These are phyloP conservation scores for Opisthocomus hoazin DNA, from an alignment of 2,113 vertebrate genomes.

Conservation along the genomic window DNA sequence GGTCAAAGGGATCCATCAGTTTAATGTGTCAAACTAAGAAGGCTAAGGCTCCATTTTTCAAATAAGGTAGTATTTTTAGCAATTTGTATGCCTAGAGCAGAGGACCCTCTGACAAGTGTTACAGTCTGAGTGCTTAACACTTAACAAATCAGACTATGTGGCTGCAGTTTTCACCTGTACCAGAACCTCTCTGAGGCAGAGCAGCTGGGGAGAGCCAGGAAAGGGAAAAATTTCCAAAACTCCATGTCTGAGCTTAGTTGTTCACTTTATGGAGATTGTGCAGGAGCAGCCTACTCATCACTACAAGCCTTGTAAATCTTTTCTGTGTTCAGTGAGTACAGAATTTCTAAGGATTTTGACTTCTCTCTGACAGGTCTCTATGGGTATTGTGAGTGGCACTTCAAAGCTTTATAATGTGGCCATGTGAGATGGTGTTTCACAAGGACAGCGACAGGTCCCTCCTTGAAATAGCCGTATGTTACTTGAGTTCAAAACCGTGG, in stretches of 20 bases:
- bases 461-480: neutral
- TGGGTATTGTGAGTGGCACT: neutral
- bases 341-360: neutral
- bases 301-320: neutral
- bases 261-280: neutral
- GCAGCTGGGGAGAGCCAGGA: neutral
- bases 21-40: neutral
- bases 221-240: neutral
- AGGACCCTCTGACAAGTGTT: neutral
- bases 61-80: slow-evolving; percentile 13
- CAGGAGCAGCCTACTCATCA: neutral
- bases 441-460: neutral
- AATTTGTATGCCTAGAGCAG: neutral
- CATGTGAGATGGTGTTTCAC: neutral
- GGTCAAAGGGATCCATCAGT: slow-evolving; percentile 10
- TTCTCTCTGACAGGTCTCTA: neutral
- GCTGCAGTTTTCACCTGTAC: neutral
- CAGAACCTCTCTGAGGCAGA: neutral
- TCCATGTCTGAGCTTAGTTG: neutral
- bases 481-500: neutral
- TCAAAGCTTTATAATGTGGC: neutral
- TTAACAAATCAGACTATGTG: neutral
- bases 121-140: neutral
- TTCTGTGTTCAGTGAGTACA: neutral
- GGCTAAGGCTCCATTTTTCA: neutral